These are phyloP conservation scores for Gadopsis marmoratus DNA, from an alignment of 2,797 vertebrate species.

Conservation along the genomic window DNA sequence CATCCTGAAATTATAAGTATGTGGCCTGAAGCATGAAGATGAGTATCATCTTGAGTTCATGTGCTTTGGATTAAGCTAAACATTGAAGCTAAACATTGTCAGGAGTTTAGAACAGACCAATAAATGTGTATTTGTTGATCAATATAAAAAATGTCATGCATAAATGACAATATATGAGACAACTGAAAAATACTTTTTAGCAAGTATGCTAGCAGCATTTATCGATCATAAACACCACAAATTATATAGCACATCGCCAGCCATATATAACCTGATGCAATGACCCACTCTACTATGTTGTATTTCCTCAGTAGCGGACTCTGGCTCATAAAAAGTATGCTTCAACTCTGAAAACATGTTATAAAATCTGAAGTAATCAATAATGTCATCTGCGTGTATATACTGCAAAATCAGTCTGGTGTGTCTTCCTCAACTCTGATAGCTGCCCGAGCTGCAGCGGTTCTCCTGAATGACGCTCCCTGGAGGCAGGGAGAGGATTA, in stretches of 20 bases:
- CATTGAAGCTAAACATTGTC: not conserved
- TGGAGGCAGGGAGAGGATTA: conserved; percentile 24
- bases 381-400: conserved; percentile 55
- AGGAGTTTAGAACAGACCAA: no score
- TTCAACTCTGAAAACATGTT: conserved; percentile 50
- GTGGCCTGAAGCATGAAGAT: not conserved
- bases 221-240: not conserved
- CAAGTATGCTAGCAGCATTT: not conserved
- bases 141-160: not conserved
- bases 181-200: not conserved
- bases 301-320: conserved; percentile 41
- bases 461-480: conserved; percentile 40
- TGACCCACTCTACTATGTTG: conserved; percentile 22
- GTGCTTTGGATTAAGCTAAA: not conserved
- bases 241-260: not conserved
- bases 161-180: not conserved
- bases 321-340: conserved; percentile 35
- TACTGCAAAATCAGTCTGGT: conserved; percentile 46
- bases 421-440: conserved; percentile 43
- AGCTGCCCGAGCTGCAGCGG: conserved; percentile 34
- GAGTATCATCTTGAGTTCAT: not conserved
- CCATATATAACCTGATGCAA: not conserved
- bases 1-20: not conserved
- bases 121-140: not conserved
- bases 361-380: conserved; percentile 66